Evolutionary conservation across 2,888 invertebrate species (phyloP), one percentile per base, ranked within the genome.

Genomic region (Laothoe populi): DNA sequence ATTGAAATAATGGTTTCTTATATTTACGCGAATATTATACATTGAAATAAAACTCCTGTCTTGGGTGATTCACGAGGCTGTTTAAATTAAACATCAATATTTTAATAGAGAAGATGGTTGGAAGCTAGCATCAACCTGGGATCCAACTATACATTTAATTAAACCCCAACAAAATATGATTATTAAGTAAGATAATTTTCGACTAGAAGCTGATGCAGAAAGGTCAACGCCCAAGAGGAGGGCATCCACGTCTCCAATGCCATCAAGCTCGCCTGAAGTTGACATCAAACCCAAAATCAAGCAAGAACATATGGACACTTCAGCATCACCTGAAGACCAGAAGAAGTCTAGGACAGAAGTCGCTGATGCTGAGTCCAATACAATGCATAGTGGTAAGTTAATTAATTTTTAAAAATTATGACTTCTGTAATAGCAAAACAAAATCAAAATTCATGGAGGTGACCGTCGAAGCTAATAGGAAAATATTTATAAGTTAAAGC

Each of bases 361-460:
- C 40, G 97, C 95, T 66, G 98, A 98, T 83, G 97, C 97, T 57
- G 97, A 97, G 86, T 97, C 97, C 38, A 98, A 98, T 84, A 98
- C 98, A 64, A 96, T 97, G 90, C 97, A 97, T 88, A 97, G 97
- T 92, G 98, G 98, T 98, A 87, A 96, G 96, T 93, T 98, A 87
- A 96, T 96, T 93, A 46, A 38, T 59, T 70, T 26, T 11, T 26
- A 8, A 2, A 26, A 42, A 0, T 35, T 53, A 0, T 11, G 19
- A 16, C 8, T 5, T 24, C 4, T 23, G 11, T 48, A 10, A 23
- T 13, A 46, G 4, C 13, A 24, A 49, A 23, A 46, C 23, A 7
- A 13, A 23, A 4, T 23, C 19, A 44, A 44, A 44, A 44, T 19
- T 44, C 16, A 44, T 2, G 44, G 19, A 44, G 19, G 19, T 44